phyloP scores from a whole-genome alignment of 2,797 vertebrate species.

The Rachycentron canadum region DNA sequence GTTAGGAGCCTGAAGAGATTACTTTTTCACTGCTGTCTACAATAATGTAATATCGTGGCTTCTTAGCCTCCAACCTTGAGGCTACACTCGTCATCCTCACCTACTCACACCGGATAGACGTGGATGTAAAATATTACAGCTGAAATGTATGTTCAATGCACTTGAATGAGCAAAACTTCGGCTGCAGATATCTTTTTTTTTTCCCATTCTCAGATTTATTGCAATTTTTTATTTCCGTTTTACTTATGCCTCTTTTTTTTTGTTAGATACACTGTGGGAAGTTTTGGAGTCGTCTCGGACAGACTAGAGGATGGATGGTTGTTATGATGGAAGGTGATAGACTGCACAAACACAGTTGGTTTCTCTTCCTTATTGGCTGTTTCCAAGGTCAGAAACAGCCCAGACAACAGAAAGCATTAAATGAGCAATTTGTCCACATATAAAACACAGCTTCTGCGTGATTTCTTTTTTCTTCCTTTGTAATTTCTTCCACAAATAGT shows the following conservation, averaged over 20 bases:
- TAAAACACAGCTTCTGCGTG: constrained; percentile 25
- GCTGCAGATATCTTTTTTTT: background rate
- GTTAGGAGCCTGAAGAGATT: constrained; percentile 53
- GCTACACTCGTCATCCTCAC: constrained; percentile 48
- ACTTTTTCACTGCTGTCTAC: constrained; percentile 53
- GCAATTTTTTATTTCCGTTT: background rate
- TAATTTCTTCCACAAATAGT: constrained; percentile 39
- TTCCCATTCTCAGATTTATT: background rate
- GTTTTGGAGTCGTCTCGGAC: background rate
- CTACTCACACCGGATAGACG: constrained; percentile 13
- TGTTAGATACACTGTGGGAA: constrained; percentile 4
- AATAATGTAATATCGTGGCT: constrained; percentile 50
- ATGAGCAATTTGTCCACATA: constrained; percentile 52
- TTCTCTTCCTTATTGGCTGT: constrained; percentile 43
- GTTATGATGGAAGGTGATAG: constrained; percentile 56
- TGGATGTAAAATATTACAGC: constrained; percentile 12
- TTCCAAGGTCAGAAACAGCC: constrained; percentile 51
- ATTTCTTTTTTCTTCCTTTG: constrained; percentile 36
- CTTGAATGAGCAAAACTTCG: background rate
- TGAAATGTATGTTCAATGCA: constrained; percentile 12
- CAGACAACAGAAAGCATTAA: constrained; percentile 47
- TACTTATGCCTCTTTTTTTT: background rate
- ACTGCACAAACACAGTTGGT: constrained; percentile 22
- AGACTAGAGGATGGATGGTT: constrained; percentile 46
- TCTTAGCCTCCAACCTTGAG: constrained; percentile 52